Evolutionary conservation across 2,797 vertebrate species (phyloP), one percentile per base, ranked within the genome.

Genomic region (Epinephelus malabaricus): DNA sequence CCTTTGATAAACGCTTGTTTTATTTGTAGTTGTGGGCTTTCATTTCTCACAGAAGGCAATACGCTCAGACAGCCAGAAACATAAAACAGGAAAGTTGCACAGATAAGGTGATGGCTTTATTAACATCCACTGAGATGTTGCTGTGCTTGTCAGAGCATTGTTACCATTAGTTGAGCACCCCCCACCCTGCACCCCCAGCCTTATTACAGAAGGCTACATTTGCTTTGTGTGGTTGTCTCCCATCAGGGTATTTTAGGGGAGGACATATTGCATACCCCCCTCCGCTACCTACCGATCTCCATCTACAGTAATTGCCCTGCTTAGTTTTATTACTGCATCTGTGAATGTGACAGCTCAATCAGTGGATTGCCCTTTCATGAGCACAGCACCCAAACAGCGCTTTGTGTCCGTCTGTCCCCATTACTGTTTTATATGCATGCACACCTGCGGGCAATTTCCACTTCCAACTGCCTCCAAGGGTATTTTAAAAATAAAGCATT

Each of bases 271-370:
- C n/a, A 7, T 13, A 12, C 71, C 82, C 69, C 81, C 63, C 55
- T 75, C 49, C 21, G 51, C 80, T 68, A 79, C 81, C 81, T 72
- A 73, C 79, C 63, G 15, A 83, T 87, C 86, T 86, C 89, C 66
- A 93, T 90, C 87, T 87, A 84, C 91, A 86, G 86, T 93, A 94
- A 96, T 95, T 94, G 92, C 89, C 87, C 89, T 89, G 92, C 88
- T 95, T 92, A 89, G 91, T 92, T 94, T 94, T 94, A 94, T 91
- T 88, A 90, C 89, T 23, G 90, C 91, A 92, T 92, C 86, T 91
- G 92, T 91, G 92, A 88, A 85, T 90, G 87, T 89, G 92, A 92
- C 91, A 78, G 91, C 89, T 91, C 90, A 92, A 93, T 94, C 92
- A 92, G 91, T 18, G 64, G 81, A 89, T 91, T 92, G 86, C 83